Conservation (phyloP, 1,140 invertebrate genomes). For the Sinella curviseta region DNA sequence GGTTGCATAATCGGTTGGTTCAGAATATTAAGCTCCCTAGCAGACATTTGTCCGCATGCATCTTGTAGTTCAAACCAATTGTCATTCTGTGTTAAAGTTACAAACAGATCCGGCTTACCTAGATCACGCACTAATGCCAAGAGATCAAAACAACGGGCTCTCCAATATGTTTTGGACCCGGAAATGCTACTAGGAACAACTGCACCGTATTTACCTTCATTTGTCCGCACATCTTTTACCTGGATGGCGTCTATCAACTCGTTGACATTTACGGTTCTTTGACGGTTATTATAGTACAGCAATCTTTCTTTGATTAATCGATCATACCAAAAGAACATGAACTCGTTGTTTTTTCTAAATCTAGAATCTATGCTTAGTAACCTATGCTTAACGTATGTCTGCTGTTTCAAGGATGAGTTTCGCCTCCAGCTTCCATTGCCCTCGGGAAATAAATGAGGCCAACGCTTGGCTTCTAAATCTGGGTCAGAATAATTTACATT, state of each 20-base stretch:
- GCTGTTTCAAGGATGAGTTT: background rate
- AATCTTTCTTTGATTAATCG: too few species aligned
- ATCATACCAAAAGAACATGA: too few species aligned
- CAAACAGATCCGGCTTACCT: too few species aligned
- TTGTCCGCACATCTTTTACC: background rate
- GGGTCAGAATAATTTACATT: background rate
- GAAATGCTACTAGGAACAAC: background rate
- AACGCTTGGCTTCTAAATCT: background rate
- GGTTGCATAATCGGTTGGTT: background rate
- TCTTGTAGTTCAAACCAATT: too few species aligned
- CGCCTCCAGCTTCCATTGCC: background rate
- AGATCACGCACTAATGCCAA: background rate
- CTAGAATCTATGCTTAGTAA: background rate
- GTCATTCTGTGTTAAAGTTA: too few species aligned
- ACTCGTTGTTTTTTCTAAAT: too few species aligned
- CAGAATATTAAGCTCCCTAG: background rate
- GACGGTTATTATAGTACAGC: background rate
- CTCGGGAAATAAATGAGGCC: too few species aligned
- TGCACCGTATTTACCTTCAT: background rate
- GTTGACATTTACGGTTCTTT: background rate
- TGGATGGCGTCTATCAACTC: background rate
- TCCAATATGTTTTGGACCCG: background rate
- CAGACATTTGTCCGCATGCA: background rate
- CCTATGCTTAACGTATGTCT: too few species aligned
- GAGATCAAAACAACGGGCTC: background rate